A percentile compares a stretch with the other conserved stretches of the same genome.
Evolutionary conservation across 2,797 vertebrate genomes (phyloP).

Genomic region (Silurus aristotelis): DNA sequence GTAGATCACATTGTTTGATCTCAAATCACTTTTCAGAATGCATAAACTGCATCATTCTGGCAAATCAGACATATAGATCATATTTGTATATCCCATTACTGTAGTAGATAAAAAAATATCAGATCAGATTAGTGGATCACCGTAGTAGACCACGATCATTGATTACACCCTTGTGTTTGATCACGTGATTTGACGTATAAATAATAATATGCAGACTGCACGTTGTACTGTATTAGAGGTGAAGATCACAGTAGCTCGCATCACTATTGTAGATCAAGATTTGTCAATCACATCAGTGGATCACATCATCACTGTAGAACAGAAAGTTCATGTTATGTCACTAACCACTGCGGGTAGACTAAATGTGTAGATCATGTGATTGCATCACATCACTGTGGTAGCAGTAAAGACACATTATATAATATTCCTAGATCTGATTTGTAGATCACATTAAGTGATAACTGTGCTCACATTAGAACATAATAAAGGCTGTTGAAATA

Average conservation of each 20-base stretch:
- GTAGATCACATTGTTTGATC: neutral
- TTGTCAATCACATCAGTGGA: neutral
- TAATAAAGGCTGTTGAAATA: neutral
- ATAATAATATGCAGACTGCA: too few species aligned
- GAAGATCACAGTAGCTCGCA: neutral
- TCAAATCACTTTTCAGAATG: neutral
- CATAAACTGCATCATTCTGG: too few species aligned
- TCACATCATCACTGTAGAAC: neutral
- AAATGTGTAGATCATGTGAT: neutral
- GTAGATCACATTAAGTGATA: neutral
- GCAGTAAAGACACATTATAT: neutral
- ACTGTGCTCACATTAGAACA: neutral
- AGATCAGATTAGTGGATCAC: neutral
- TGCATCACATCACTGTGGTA: neutral
- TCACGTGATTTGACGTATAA: neutral
- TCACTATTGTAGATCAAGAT: neutral
- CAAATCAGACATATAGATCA: neutral
- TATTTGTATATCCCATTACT: too few species aligned
- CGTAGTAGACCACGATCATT: neutral
- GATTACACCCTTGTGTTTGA: neutral
- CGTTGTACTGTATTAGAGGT: too few species aligned
- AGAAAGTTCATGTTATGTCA: too few species aligned
- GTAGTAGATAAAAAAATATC: neutral
- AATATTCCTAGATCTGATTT: neutral
- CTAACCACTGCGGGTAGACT: neutral